Evolutionary conservation across 2,113 vertebrate species (phyloP).

Genomic region (Chionomys nivalis): DNA sequence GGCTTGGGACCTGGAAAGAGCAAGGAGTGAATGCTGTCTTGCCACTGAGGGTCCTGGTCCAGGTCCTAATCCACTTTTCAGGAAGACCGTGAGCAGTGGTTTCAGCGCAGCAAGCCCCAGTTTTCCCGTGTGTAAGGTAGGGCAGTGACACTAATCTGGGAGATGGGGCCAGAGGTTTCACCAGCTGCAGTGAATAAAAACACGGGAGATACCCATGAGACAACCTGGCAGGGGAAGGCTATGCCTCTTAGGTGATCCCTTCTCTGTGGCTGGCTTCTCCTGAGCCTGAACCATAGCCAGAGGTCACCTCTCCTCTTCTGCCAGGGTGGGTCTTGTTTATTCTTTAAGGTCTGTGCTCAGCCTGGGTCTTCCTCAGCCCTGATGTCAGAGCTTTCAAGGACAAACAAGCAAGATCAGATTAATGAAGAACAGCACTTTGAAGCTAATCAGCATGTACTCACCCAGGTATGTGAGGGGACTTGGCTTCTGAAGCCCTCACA

Average conservation of each 20-base stretch:
- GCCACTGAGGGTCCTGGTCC: background rate
- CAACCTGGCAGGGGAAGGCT: background rate
- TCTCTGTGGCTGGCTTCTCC: background rate
- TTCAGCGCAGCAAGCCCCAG: background rate
- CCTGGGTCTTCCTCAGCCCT: background rate
- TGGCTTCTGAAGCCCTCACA: background rate
- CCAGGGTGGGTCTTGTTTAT: background rate
- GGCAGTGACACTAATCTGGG: background rate
- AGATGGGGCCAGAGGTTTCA: fast-evolving
- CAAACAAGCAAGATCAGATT: background rate
- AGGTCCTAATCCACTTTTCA: background rate
- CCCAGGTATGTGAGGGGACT: no score
- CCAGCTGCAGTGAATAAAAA: background rate
- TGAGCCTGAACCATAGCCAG: no score
- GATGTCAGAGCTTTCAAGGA: background rate
- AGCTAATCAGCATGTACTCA: background rate
- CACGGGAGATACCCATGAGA: fast-evolving
- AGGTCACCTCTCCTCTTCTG: background rate
- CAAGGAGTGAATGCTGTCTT: background rate
- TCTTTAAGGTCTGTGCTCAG: background rate
- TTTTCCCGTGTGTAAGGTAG: background rate
- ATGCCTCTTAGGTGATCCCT: fast-evolving
- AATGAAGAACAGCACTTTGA: background rate
- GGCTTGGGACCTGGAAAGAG: fast-evolving
- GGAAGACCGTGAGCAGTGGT: background rate